Evolutionary conservation across 2,888 invertebrate species (phyloP), one percentile per base, ranked within the genome.

Genomic region (Zygaena filipendulae): DNA sequence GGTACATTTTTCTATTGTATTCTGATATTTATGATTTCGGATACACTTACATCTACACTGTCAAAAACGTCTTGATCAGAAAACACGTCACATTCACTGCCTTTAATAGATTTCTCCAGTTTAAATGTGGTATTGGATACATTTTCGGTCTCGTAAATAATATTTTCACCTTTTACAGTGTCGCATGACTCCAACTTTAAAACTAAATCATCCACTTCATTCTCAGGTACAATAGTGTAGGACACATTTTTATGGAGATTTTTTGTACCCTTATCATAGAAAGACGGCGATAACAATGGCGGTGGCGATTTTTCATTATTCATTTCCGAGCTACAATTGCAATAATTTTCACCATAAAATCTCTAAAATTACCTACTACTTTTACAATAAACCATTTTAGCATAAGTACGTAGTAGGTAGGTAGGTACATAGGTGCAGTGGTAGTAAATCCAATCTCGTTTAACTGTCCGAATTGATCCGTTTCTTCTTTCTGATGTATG

Each of bases 61-160:
- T 87, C 82, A 49, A 92, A 91, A 61, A 90, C 91, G 52, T 93
- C 92, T 42, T 91, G 91, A 52, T 96, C 95, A 20, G 96, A 95
- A 75, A 95, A 93, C 91, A 93, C 93, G 52, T 93, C 93, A 90
- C 92, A 92, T 45, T 90, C 88, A 8, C 83, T 75, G n/a, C 80
- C 67, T 49, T 84, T 85, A 11, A 60, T 59, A 0, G 70, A 58
- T 36, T 72, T 69, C 38, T 71, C 61, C 30, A 52, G 27, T 30
- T 57, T 59, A 2, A 40, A 8, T 4, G 41, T 59, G 21, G 48
- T 23, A 40, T 46, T 59, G 28, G 41, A 40, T 43, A 52, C 49
- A 33, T 35, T 49, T 27, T 52, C 38, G 8, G 30, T 28, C 11
- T 38, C 31, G 21, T 27, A 38, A 10, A 20, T 16, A 6, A 13